Base-by-base conservation (phyloP, 2,113 vertebrate genomes). In the Nothocercus nigrocapillus region DNA sequence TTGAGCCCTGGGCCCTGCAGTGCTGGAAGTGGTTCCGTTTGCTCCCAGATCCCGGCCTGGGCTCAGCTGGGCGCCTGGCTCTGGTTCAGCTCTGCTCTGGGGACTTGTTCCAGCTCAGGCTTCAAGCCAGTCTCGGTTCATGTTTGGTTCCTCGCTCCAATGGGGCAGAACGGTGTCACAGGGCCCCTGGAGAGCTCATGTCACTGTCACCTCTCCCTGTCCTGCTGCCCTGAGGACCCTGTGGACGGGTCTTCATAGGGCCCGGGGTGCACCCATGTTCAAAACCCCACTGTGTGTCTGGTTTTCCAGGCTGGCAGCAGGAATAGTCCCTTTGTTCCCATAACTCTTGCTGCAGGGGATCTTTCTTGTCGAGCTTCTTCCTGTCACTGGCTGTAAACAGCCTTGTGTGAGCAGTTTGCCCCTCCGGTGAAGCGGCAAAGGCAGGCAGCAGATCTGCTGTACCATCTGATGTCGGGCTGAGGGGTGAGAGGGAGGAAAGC, bases 321-420 rank as follows among this genome's bases (percentile, higher is more conserved):
- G 58, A 21, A 4, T 61, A 66, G 76, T n/a, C 51, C 38, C 38
- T 38, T 42, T 58, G 12, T 51, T 80, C 5, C 42, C 40, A 0
- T 4, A 17, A 11, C 0, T 0, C 40, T 30, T 15, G 18, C 51
- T 47, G 75, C 13, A 0, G 0, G 5, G 38, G 30, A 49, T 77
- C 40, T 5, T 38, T 59, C 42, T 69, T 38, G 30, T 62, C 16
- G 2, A 32, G 22, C 45, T 2, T 15, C 6, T 51, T 45, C 1
- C 36, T 34, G 47, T 40, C 36, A 18, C 67, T 56, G 32, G 70
- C 76, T 22, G 2, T 11, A 8, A 72, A 16, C 9, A 11, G 27
- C 30, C 13, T 0, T 62, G 81, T 40, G 81, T 34, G 81, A 62
- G 66, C 85, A 45, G 5, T 25, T 59, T 40, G 64, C 47, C 53